phyloP scores from a whole-genome alignment of 2,888 invertebrate genomes.

The Drosophila leonis region DNA sequence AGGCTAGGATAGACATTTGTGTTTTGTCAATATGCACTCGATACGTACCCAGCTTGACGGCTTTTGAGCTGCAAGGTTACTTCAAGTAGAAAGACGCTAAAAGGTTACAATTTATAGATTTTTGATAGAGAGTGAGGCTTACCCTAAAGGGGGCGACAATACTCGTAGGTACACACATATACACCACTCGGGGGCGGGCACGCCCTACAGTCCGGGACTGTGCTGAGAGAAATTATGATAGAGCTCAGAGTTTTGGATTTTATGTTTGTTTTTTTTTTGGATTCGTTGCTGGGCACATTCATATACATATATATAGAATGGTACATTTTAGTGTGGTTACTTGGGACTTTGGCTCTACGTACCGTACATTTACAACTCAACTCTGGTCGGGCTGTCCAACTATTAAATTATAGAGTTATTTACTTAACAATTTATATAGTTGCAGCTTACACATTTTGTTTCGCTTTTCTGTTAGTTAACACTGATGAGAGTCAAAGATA shows the following conservation, averaged over 20 bases:
- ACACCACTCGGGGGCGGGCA: conserved; percentile 10
- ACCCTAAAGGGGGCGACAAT: conserved; percentile 66
- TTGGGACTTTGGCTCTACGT: conserved; percentile 52
- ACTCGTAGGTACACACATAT: conserved; percentile 24
- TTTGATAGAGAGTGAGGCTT: conserved; percentile 52
- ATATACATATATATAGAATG: conserved; percentile 16
- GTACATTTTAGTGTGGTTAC: conserved; percentile 34
- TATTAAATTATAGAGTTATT: conserved; percentile 44
- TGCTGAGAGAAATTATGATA: conserved; percentile 43
- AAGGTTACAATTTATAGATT: conserved; percentile 48
- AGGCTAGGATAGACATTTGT: conserved; percentile 37
- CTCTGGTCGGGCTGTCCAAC: conserved; percentile 44
- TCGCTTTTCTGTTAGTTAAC: conserved; percentile 45
- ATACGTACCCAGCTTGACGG: conserved; percentile 68
- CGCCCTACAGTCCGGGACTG: conserved; percentile 34
- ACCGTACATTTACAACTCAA: conserved; percentile 54
- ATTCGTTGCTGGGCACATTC: conserved; percentile 29
- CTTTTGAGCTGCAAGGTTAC: conserved; percentile 67
- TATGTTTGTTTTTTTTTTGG: conserved; percentile 13
- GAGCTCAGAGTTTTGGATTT: conserved; percentile 25
- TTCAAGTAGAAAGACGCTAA: conserved; percentile 66
- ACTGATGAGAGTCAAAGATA: conserved; percentile 56
- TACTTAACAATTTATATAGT: conserved; percentile 45
- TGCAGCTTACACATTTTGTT: conserved; percentile 43
- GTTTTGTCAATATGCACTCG: conserved; percentile 49